phyloP scores from a whole-genome alignment of 2,113 vertebrate species.

The Phalacrocorax pelagicus region DNA sequence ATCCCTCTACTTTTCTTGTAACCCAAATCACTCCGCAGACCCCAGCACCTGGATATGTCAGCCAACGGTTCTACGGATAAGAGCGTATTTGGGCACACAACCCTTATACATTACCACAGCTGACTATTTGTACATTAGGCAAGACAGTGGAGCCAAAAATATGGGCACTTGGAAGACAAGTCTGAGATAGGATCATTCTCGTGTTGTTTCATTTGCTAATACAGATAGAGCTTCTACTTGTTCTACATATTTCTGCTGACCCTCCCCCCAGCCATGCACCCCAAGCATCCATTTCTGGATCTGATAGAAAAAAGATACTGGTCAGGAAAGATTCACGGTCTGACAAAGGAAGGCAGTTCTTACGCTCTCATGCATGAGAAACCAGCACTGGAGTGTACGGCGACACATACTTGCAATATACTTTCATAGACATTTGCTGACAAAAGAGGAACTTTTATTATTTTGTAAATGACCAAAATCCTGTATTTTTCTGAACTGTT shows the following conservation, averaged over 20 bases:
- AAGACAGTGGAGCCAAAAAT: too few relatives aligned
- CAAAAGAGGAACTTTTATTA: background rate
- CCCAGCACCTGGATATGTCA: background rate
- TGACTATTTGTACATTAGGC: background rate
- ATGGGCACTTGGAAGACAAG: background rate
- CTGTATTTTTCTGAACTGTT: background rate
- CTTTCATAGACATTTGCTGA: background rate
- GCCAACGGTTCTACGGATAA: background rate
- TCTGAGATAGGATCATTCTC: background rate
- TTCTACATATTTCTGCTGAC: background rate
- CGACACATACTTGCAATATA: background rate
- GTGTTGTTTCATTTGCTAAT: background rate
- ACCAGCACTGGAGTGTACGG: background rate
- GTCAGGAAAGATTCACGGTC: background rate
- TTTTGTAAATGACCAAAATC: background rate
- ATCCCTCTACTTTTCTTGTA: background rate
- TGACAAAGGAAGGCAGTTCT: background rate
- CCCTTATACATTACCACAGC: background rate
- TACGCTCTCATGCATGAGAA: background rate
- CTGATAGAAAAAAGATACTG: background rate
- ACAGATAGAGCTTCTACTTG: background rate
- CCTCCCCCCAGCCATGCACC: background rate
- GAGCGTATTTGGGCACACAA: background rate
- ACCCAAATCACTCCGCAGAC: background rate
- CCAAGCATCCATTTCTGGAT: background rate